A percentile compares a stretch with the other conserved stretches of the same genome.
These are phyloP conservation scores for Fringilla coelebs DNA, from an alignment of 2,797 vertebrate genomes.

Conservation along the genomic window DNA sequence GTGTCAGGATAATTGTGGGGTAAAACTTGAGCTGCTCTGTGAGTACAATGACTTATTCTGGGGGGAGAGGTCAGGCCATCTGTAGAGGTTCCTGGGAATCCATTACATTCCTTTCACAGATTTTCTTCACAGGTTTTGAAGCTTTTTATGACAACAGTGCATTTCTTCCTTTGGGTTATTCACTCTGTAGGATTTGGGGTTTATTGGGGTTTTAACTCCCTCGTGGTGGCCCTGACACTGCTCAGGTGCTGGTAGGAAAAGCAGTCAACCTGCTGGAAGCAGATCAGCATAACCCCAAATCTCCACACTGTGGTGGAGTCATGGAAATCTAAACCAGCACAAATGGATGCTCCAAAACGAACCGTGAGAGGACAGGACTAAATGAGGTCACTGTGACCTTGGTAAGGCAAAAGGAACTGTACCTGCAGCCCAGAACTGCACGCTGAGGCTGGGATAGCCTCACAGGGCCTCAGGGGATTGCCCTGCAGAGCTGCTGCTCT, in stretches of 20 bases:
- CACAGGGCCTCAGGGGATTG: no score
- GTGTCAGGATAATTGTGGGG: neutral
- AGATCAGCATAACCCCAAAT: no score
- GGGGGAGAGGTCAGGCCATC: neutral
- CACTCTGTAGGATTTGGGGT: neutral
- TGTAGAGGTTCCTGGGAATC: neutral
- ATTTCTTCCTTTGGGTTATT: neutral
- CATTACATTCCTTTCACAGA: neutral
- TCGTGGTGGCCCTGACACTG: neutral
- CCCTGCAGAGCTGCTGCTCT: no score
- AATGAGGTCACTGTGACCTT: no score
- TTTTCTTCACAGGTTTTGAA: neutral
- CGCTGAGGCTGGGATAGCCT: no score
- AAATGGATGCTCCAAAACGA: no score
- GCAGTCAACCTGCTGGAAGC: no score
- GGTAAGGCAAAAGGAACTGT: no score
- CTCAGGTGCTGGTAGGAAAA: neutral
- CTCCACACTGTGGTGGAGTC: no score
- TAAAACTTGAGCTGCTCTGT: neutral
- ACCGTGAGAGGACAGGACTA: no score
- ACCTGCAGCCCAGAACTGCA: no score
- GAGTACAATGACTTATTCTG: neutral
- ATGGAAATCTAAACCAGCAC: no score
- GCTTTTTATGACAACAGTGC: neutral
- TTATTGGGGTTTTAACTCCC: neutral